phyloP scores from a whole-genome alignment of 2,888 invertebrate species.

The Andrena marginata region DNA sequence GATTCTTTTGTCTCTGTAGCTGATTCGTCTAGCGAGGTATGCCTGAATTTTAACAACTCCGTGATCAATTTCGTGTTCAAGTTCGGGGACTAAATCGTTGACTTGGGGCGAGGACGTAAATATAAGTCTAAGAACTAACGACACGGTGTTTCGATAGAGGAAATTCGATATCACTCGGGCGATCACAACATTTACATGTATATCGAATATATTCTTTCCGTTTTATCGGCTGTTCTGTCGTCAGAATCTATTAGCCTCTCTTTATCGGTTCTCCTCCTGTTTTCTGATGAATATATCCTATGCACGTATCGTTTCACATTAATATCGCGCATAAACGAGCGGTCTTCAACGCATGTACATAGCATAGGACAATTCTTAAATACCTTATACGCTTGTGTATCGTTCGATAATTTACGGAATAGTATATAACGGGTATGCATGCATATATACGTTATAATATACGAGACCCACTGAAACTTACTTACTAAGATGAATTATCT shows the following conservation, averaged over 20 bases:
- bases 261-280: neutral
- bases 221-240: neutral
- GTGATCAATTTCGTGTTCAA: too few relatives aligned
- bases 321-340: conserved; percentile 32
- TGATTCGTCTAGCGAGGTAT: too few relatives aligned
- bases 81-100: neutral
- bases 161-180: conserved; percentile 5
- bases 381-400: conserved; percentile 30
- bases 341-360: conserved; percentile 19
- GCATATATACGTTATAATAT: conserved; percentile 35
- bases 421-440: conserved; percentile 48
- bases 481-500: conserved; percentile 29
- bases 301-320: conserved; percentile 11
- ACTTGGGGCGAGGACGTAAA: neutral
- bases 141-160: conserved; percentile 18
- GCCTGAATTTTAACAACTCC: too few relatives aligned
- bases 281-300: conserved; percentile 3
- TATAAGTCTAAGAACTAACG: conserved; percentile 6
- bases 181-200: conserved; percentile 8
- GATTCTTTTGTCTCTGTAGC: too few relatives aligned
- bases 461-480: conserved; percentile 40
- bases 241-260: neutral
- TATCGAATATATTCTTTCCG: neutral
- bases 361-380: conserved; percentile 29
- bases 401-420: conserved; percentile 51